phyloP scores from a whole-genome alignment of 2,888 invertebrate species.

The Sarcophaga carnaria region DNA sequence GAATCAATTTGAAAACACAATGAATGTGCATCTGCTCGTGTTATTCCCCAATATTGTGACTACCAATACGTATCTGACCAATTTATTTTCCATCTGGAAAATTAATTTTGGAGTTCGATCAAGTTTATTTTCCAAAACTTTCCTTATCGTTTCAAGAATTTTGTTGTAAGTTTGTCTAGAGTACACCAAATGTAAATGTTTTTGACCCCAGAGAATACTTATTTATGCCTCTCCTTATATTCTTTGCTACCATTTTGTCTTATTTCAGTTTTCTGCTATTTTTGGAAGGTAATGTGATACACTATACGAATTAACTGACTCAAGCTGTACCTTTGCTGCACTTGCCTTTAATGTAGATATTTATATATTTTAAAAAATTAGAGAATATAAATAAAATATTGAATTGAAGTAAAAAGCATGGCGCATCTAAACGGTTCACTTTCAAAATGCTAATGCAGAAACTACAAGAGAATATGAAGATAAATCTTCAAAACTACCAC shows the following conservation, averaged over 20 bases:
- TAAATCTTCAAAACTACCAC: too few species aligned
- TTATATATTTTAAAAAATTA: too few species aligned
- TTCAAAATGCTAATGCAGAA: too few species aligned
- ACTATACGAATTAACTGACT: slow-evolving; percentile 42
- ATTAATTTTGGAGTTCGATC: too few species aligned
- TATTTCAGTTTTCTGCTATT: slow-evolving; percentile 27
- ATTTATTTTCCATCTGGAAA: too few species aligned
- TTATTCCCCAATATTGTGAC: slow-evolving; percentile 47
- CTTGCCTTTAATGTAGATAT: slow-evolving; percentile 7
- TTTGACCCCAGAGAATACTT: slow-evolving; percentile 36
- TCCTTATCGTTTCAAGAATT: slow-evolving; percentile 2
- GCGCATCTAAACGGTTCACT: too few species aligned
- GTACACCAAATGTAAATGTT: slow-evolving; percentile 18
- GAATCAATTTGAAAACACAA: slow-evolving; percentile 10
- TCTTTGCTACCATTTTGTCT: slow-evolving; percentile 7
- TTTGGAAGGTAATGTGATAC: slow-evolving; percentile 41
- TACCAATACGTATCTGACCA: slow-evolving; percentile 19
- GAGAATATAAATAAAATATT: too few species aligned
- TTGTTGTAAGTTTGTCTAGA: slow-evolving; percentile 27
- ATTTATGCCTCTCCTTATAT: slow-evolving; percentile 30
- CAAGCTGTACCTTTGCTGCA: slow-evolving; percentile 31
- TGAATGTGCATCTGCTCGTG: slow-evolving; percentile 31
- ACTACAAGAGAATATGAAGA: too few species aligned
- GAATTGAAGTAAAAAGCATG: too few species aligned
- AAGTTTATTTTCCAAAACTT: not conserved